Base-by-base conservation (phyloP, 1,140 invertebrate genomes). In the Anadara kagoshimensis region DNA sequence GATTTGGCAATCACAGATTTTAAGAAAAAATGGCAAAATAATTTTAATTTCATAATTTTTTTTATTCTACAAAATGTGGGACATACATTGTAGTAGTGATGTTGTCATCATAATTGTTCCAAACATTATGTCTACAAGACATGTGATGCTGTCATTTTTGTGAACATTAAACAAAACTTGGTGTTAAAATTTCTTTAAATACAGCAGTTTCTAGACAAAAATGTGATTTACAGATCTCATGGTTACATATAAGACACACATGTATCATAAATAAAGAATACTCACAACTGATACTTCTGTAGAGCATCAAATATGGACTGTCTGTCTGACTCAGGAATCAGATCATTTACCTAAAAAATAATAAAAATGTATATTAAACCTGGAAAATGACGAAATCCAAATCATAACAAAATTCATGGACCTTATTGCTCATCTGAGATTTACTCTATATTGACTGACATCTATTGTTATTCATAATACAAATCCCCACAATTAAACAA, bases 261-360 rank as follows among this genome's bases (percentile, higher is more conserved):
- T 8, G 29, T 64, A n/a, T 16, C 36, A 22, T 24, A n/a, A n/a
- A n/a, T n/a, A 4, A 36, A 12, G 22, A 71, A 24, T 41, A n/a
- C 84, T 79, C 80, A 86, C 84, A 73, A 63, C 54, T 86, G 82
- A 56, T 86, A 86, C 51, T 56, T 74, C 10, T 78, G 75, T 24
- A 86, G 69, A 7, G 78, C 62, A 11, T 76, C 78, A 83, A 86
- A 86, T 65, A 86, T 58, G 7, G 57, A 11, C 5, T 82, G 79
- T 57, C 75, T 79, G 3, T 86, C 79, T 36, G 47, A 64, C 29
- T 82, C 76, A 47, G 75, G 70, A 16, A 86, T 78, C 16, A 86
- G 53, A 47, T 83, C 80, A 45, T 78, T 81, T 29, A 83, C 84
- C 84, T 86, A 62, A n/a, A 56, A 43, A 26, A 58, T 58, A 29